phyloP scores from a whole-genome alignment of 2,888 invertebrate species.

The Gari tellinella region DNA sequence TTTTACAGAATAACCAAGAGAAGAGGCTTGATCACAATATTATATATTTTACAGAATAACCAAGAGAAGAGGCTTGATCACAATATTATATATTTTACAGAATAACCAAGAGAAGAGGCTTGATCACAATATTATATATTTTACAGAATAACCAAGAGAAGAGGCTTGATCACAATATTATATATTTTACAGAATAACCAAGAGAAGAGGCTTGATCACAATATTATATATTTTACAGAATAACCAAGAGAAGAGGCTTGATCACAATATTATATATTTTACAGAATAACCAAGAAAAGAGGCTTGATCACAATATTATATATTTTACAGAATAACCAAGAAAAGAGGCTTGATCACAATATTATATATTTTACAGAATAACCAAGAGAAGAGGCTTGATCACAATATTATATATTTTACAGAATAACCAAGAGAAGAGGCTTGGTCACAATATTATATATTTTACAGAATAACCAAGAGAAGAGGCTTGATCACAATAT shows the following conservation, averaged over 20 bases:
- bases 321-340: conserved; percentile 7
- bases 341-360: conserved; percentile 50
- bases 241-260: conserved; percentile 36
- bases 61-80: conserved; percentile 47
- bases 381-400: conserved; percentile 41
- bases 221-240: conserved; percentile 1
- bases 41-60: neutral
- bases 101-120: conserved; percentile 34
- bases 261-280: conserved; percentile 28
- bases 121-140: conserved; percentile 33
- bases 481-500: conserved; percentile 48
- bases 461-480: conserved; percentile 12
- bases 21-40: conserved; percentile 48
- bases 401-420: conserved; percentile 23
- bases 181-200: conserved; percentile 1
- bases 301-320: conserved; percentile 41
- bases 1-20: conserved; percentile 12
- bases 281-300: conserved; percentile 24
- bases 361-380: neutral
- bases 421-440: conserved; percentile 28
- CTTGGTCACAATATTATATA: conserved; percentile 36
- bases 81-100: conserved; percentile 10
- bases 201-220: conserved; percentile 50
- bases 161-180: conserved; percentile 43
- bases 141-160: conserved; percentile 21